Percentiles rank a stretch among this genome's conserved stretches.
Evolutionary conservation across 2,888 invertebrate species (phyloP).

Genomic region (Ptilodon capucinus): DNA sequence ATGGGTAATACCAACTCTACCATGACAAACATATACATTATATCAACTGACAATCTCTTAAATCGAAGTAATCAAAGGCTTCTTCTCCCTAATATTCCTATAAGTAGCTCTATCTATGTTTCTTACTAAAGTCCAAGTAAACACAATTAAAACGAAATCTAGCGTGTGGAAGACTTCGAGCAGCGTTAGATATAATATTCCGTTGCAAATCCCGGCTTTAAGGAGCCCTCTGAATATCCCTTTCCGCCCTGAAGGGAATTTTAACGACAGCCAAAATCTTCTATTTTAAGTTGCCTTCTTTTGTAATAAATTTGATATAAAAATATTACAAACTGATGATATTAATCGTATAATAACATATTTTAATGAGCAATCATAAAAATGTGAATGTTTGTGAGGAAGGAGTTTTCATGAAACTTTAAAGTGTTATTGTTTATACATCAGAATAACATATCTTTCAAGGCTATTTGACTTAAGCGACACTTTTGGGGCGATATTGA

Average conservation of each 20-base stretch:
- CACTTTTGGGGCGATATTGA: too few relatives aligned
- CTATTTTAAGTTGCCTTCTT: conserved; percentile 20
- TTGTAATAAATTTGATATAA: conserved; percentile 10
- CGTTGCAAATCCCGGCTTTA: conserved; percentile 63
- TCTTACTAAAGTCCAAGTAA: conserved; percentile 66
- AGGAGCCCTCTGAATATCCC: conserved; percentile 54
- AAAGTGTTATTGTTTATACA: too few relatives aligned
- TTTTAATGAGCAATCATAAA: neutral
- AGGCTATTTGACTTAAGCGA: too few relatives aligned
- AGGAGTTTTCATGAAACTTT: too few relatives aligned
- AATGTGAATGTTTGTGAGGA: too few relatives aligned
- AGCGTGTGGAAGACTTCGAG: conserved; percentile 65
- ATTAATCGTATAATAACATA: neutral
- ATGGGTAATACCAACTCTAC: too few relatives aligned
- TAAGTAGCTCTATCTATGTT: conserved; percentile 64
- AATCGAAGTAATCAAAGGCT: conserved; percentile 43
- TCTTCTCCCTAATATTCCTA: conserved; percentile 42
- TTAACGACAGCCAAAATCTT: conserved; percentile 43
- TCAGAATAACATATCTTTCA: too few relatives aligned
- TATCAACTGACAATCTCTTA: conserved; percentile 36
- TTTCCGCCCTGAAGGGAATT: conserved; percentile 51
- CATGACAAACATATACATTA: conserved; percentile 23
- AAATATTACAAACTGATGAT: neutral
- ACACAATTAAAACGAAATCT: conserved; percentile 74
- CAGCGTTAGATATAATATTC: conserved; percentile 68